Evolutionary conservation across 2,888 invertebrate species (phyloP), one percentile per base, ranked within the genome.

Genomic region (Dryadula phaetusa): DNA sequence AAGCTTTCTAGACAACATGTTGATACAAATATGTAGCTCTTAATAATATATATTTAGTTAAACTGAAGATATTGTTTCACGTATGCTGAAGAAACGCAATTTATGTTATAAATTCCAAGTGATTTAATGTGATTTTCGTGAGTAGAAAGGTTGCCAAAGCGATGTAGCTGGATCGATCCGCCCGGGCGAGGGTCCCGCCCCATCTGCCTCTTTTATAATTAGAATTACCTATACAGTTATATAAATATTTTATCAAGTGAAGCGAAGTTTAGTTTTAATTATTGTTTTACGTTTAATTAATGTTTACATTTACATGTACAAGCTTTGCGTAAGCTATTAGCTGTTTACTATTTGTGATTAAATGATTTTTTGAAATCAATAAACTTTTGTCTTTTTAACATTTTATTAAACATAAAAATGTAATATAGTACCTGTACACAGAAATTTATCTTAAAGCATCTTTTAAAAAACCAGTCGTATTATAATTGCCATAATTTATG

Each of bases 151-250:
- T 46, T 44, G 69, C 18, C 67, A 69, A 32, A 72, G 60, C 70
- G 67, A 67, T 74, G 72, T 73, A 79, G 87, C 86, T 87, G 71
- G 68, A 88, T 88, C 87, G 88, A 88, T 87, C 86, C 73, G 84
- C 80, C 85, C 86, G 87, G 87, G 88, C 64, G 66, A 70, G 72
- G 73, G 73, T 62, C 72, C 72, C 64, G 69, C 65, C 67, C 71
- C 69, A 72, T 72, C 71, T 73, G 73, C 72, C 65, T 70, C 60
- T 69, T 54, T 64, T 68, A 66, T 70, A 70, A 72, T 71, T 72
- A 72, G 53, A 66, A 52, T 66, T 47, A 61, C 5, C 18, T 44
- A 14, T 32, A 32, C 14, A 60, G 7, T 42, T 46, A 46, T 44
- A 46, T 60, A 60, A 60, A 32, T 60, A 32, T 46, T 60, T 44